Conservation (phyloP, 2,113 vertebrate species). For the Piprites chloris region DNA sequence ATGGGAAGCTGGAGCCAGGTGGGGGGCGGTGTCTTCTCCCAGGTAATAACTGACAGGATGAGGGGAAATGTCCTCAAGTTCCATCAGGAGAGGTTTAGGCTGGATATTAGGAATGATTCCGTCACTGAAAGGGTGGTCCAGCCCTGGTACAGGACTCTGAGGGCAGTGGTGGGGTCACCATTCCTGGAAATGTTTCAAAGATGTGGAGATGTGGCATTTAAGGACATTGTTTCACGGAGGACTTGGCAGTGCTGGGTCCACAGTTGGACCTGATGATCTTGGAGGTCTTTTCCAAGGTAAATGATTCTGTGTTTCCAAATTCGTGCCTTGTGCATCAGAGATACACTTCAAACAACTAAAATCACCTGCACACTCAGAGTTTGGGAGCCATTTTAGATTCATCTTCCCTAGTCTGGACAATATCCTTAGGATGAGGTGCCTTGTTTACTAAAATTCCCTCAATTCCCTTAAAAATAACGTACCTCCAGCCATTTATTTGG, state of each 20-base stretch:
- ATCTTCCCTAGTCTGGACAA: neutral
- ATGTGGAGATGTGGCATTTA: neutral
- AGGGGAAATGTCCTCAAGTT: neutral
- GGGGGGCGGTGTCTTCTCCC: neutral
- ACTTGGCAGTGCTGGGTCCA: neutral
- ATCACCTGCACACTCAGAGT: neutral
- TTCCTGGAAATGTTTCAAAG: neutral
- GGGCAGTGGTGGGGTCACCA: fast-evolving
- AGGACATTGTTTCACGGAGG: too few relatives aligned
- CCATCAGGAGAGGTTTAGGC: neutral
- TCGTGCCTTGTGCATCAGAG: neutral
- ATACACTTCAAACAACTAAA: neutral
- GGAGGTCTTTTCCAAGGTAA: neutral
- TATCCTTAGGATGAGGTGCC: fast-evolving
- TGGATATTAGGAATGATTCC: neutral
- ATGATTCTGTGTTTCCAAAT: neutral
- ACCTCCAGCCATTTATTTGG: neutral
- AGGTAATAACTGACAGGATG: fast-evolving
- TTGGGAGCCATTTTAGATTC: neutral
- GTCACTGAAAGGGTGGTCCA: neutral
- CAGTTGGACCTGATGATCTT: neutral
- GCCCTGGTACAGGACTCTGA: neutral
- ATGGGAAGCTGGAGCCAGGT: neutral
- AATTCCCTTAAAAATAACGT: neutral
- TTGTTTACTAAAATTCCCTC: neutral